Base-by-base conservation (phyloP, 2,113 vertebrate species). In the Columbina picui region DNA sequence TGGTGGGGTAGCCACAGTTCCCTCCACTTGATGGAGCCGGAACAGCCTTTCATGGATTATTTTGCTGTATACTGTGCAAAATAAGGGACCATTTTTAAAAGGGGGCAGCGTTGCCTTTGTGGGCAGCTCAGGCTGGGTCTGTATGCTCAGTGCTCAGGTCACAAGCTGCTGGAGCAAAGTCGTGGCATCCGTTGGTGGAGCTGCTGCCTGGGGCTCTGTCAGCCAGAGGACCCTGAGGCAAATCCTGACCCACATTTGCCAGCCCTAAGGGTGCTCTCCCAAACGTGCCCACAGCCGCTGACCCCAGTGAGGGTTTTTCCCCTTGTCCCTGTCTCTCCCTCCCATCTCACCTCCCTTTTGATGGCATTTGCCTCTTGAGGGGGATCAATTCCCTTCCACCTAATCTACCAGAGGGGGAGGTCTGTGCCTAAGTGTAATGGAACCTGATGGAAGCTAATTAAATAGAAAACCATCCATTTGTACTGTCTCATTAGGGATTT, bases 381-480 rank as follows among this genome's bases (percentile, higher is more conserved):
- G 49, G 41, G 41, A 88, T 85, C 59, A 30, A 0, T 45, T 91
- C 52, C 65, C 27, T 85, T 73, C 57, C 57, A 85, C 41, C 22
- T 89, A 55, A 26, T 73, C 71, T 68, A 38, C 64, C 1, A 2
- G 29, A 64, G 65, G 0, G 65, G 30, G 29, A 91, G 29, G 23
- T 79, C 84, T 91, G 60, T 91, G 57, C 36, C 61, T 76, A 60
- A 82, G 53, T 59, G 60, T 82, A 79, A 39, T 89, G 60, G 47
- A 90, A 92, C 68, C 73, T 87, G 76, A 50, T 77, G 57, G 52
- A 75, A 45, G 43, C 87, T 85, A 84, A 95, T 95, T 91, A 73
- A 94, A 91, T 86, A 69, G 84, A 89, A 95, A 97, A 67, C 43
- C 74, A 65, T 91, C 69, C 57, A 82, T 91, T 95, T 91, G 47